phyloP scores from a whole-genome alignment of 2,888 invertebrate genomes.

The Hirtodrosophila alboralis region DNA sequence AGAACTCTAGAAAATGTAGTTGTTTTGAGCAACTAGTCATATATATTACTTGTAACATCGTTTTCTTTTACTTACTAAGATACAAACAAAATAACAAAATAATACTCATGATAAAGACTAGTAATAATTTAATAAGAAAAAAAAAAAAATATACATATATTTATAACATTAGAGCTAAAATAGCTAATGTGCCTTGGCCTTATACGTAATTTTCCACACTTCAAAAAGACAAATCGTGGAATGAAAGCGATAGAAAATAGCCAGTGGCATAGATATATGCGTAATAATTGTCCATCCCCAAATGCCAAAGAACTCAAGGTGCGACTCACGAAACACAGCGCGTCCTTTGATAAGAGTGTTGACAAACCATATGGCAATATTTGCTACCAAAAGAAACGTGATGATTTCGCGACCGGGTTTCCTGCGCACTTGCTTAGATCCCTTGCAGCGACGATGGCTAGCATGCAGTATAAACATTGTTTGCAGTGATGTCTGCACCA shows the following conservation, averaged over 20 bases:
- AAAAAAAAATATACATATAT: neutral
- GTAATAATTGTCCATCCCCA: slow-evolving; percentile 97
- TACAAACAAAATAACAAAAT: too few relatives aligned
- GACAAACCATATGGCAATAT: slow-evolving; percentile 94
- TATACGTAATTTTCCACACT: slow-evolving; percentile 96
- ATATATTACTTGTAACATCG: too few relatives aligned
- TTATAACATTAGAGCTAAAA: neutral
- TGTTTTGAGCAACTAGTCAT: too few relatives aligned
- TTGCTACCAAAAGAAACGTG: slow-evolving; percentile 92
- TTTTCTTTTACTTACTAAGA: too few relatives aligned
- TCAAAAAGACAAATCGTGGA: slow-evolving; percentile 96
- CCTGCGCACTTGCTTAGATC: slow-evolving; percentile 88
- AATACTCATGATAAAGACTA: slow-evolving; percentile 5
- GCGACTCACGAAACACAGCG: slow-evolving; percentile 92
- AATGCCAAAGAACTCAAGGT: slow-evolving; percentile 91
- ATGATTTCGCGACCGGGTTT: slow-evolving; percentile 94
- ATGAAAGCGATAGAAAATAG: slow-evolving; percentile 95
- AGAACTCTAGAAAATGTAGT: too few relatives aligned
- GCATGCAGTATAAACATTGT: slow-evolving; percentile 91
- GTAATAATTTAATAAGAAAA: slow-evolving; percentile 16
- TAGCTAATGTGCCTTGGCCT: slow-evolving; percentile 85
- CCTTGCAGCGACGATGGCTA: slow-evolving; percentile 90
- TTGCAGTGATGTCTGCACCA: slow-evolving; percentile 91
- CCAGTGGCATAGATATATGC: slow-evolving; percentile 94
- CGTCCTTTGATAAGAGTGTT: slow-evolving; percentile 93